Base-by-base conservation (phyloP, 2,113 vertebrate species). In the Pipra filicauda region DNA sequence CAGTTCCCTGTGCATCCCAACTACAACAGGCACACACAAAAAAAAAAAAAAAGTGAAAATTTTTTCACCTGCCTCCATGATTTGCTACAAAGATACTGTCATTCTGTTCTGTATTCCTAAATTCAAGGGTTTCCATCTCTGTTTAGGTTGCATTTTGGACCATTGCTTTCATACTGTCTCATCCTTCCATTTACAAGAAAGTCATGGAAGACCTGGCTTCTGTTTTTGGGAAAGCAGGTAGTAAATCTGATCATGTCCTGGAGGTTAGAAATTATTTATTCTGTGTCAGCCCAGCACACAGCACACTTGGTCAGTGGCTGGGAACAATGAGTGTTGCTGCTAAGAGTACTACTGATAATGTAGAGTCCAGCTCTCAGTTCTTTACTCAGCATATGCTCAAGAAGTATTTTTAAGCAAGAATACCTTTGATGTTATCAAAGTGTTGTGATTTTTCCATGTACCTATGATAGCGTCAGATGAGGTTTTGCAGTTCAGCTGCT, bases 91-190 rank as follows among this genome's bases (percentile, higher is more conserved):
- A 69, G 18, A 49, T 30, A 15, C 8, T 93, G 85, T 33, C 35
- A n/a, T 91, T 62, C 62, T 76, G 20, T 66, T 89, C 55, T 35
- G 5, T 59, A 5, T 54, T 75, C 35, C 86, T 74, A 33, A 90
- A 41, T 22, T 70, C 11, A 82, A 66, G 48, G 74, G 83, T 78
- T 96, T 84, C 52, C 49, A 33, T 93, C 23, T 93, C 83, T 96
- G 58, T 97, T 95, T 59, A 99, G 98, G 52, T 98, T 91, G 92
- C 98, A 5, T 98, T 98, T 91, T 99, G 98, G 98, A 97, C 98
- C 6, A 86, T 99, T 73, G 97, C 83, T 31, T 98, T 98, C 94
- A 93, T 98, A 82, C 91, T 99, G 8, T 98, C 98, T 67, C 88
- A 96, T 13, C 97, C 98, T 58, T 54, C 67, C 26, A 61, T 97